phyloP scores from a whole-genome alignment of 2,113 vertebrate species.

The Periophthalmodon schlosseri region DNA sequence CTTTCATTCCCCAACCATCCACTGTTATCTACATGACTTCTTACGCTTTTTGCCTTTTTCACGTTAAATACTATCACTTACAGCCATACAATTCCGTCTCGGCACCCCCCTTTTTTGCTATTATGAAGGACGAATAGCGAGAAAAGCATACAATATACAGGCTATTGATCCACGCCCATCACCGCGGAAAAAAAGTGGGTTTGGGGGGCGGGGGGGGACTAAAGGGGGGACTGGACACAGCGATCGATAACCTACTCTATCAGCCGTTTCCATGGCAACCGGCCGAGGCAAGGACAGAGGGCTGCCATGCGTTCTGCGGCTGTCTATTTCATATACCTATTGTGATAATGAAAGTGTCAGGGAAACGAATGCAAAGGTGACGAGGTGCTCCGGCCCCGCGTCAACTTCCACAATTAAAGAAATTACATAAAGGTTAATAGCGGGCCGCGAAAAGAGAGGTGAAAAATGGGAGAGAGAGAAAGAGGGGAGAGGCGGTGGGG shows the following conservation, averaged over 20 bases:
- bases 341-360: constrained; percentile 75
- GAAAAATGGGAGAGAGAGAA: constrained; percentile 31
- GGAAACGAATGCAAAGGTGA: constrained; percentile 65
- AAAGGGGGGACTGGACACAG: constrained; percentile 76
- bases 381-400: constrained; percentile 24
- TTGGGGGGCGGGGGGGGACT: constrained; percentile 63
- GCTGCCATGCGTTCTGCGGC: constrained; percentile 79
- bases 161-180: constrained; percentile 84
- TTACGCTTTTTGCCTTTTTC: constrained; percentile 18
- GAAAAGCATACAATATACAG: constrained; percentile 82
- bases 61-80: constrained; percentile 52
- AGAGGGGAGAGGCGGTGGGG: constrained; percentile 1
- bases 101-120: constrained; percentile 47
- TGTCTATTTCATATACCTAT: constrained; percentile 73
- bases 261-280: constrained; percentile 85
- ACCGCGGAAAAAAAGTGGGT: constrained; percentile 81
- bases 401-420: constrained; percentile 66
- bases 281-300: constrained; percentile 78
- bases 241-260: constrained; percentile 87
- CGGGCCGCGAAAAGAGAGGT: constrained; percentile 26
- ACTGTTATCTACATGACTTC: constrained; percentile 8
- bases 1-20: constrained; percentile 4
- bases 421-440: constrained; percentile 66
- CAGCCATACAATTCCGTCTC: constrained; percentile 58
- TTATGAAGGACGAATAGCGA: constrained; percentile 73